A percentile compares a stretch with the other conserved stretches of the same genome.
These are phyloP conservation scores for Pteronura brasiliensis DNA, from an alignment of 2,113 vertebrate genomes.

Conservation along the genomic window DNA sequence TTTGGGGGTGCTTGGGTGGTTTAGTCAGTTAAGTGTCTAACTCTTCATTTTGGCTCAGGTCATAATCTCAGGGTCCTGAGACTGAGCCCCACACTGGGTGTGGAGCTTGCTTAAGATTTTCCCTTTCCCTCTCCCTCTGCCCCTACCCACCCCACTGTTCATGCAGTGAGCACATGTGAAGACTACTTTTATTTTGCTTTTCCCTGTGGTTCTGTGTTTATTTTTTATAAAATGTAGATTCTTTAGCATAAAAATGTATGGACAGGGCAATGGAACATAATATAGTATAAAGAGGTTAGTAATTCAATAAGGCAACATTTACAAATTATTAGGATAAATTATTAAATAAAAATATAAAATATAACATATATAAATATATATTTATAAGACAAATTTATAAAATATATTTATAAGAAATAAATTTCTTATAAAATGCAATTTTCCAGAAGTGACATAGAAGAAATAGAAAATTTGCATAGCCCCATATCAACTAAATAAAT, in stretches of 20 bases:
- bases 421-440: slow-evolving; percentile 12
- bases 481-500: background rate
- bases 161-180: background rate
- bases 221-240: background rate
- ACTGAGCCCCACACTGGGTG: background rate
- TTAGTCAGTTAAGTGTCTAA: background rate
- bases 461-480: background rate
- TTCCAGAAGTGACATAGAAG: background rate
- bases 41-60: background rate
- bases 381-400: background rate
- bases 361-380: background rate
- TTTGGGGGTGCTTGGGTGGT: background rate
- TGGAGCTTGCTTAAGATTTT: background rate
- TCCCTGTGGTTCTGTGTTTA: background rate
- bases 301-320: background rate
- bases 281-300: background rate
- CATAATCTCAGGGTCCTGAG: background rate
- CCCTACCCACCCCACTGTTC: background rate
- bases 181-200: slow-evolving; percentile 12
- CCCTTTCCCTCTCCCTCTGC: background rate
- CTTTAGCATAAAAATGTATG: background rate
- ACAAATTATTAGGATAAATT: background rate
- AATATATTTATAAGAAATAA: background rate
- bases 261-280: background rate
- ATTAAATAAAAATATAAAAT: slow-evolving; percentile 1